phyloP scores from a whole-genome alignment of 2,797 vertebrate species.

The Brachyalestes nurse region DNA sequence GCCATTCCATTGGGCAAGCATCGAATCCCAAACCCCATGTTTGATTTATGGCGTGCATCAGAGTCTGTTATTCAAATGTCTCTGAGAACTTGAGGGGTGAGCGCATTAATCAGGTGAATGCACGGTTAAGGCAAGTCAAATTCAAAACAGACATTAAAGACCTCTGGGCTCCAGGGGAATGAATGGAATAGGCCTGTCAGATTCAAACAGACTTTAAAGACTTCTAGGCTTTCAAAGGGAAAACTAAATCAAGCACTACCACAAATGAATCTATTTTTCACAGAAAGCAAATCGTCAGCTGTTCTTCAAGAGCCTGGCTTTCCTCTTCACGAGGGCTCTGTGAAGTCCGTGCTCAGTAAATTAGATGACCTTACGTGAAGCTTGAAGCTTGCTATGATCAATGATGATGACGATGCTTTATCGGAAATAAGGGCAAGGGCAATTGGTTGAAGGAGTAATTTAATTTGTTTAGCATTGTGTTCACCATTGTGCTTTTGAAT shows the following conservation, averaged over 20 bases:
- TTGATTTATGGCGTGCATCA: not conserved
- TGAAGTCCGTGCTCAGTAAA: not conserved
- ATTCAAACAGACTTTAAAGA: not conserved
- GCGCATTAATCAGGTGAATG: not conserved
- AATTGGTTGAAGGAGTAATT: not conserved
- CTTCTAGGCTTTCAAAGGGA: not conserved
- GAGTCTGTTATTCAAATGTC: slow-evolving; percentile 1
- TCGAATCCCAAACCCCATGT: slow-evolving; percentile 5
- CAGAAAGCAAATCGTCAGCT: not conserved
- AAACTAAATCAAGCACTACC: not conserved
- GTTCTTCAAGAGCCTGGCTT: not conserved
- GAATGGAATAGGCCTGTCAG: not conserved
- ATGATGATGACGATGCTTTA: not conserved
- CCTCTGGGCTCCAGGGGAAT: not conserved
- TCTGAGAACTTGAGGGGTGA: not conserved
- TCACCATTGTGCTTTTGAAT: not conserved
- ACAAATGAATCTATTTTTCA: slow-evolving; percentile 2
- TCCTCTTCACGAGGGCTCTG: not conserved
- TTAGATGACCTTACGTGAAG: not conserved
- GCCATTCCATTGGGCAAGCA: not conserved
- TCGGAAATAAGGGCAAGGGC: not conserved
- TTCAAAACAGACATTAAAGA: not conserved
- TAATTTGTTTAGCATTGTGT: not conserved
- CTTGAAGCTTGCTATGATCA: not conserved
- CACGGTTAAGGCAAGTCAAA: not conserved